Percentiles rank a stretch among this genome's conserved stretches.
Conservation (phyloP, 2,888 invertebrate species). For the Cacoxenus indagator region DNA sequence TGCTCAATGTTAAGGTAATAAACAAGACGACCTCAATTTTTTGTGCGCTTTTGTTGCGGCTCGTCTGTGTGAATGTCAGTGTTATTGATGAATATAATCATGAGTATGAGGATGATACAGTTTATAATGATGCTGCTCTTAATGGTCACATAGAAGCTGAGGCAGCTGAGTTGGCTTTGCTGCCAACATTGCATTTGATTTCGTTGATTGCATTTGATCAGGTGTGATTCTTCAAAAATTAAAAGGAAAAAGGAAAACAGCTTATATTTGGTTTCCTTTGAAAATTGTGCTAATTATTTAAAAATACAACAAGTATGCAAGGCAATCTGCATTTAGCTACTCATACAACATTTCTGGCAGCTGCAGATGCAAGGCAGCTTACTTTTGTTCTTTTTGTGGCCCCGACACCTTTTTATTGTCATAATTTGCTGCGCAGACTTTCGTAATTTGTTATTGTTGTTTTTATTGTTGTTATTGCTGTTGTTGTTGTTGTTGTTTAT, state of each 20-base stretch:
- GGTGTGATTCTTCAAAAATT: slow-evolving; percentile 16
- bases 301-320: background rate
- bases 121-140: background rate
- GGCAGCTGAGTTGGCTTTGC: background rate
- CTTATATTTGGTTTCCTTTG: slow-evolving; percentile 21
- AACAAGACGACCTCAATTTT: background rate
- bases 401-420: background rate
- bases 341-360: background rate
- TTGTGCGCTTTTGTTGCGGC: background rate
- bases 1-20: background rate
- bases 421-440: background rate
- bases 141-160: background rate
- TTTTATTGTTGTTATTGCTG: slow-evolving; percentile 15
- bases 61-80: too few species aligned
- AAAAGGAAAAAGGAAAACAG: background rate
- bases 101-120: background rate
- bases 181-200: background rate
- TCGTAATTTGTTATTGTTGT: too few species aligned
- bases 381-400: background rate
- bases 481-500: background rate
- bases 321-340: background rate
- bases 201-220: background rate
- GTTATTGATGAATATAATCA: background rate
- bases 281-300: slow-evolving; percentile 11
- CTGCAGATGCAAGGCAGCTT: background rate